Evolutionary conservation across 1,140 invertebrate genomes (phyloP), one percentile per base, ranked within the genome.

Genomic region (Cotesia typhae): DNA sequence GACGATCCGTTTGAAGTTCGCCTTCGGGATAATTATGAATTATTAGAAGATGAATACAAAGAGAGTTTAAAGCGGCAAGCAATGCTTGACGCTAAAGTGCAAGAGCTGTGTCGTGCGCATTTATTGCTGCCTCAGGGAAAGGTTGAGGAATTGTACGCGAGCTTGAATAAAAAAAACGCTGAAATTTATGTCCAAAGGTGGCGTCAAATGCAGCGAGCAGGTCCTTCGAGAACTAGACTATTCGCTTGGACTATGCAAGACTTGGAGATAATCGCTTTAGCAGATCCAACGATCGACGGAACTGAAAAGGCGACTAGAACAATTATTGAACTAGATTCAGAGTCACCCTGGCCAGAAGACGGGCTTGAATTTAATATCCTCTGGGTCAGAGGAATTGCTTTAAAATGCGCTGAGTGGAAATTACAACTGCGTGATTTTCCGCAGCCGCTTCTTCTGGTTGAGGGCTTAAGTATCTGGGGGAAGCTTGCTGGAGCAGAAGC

Each of bases 1-100:
- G 98, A 99, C 84, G 98, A 99, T 91, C 96, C 97, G 1, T 99
- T 99, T 83, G 98, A 99, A 88, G 96, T 99, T 0, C 96, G 95
- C 80, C 87, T 99, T 2, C 90, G 96, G 1, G 96, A 98, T 79
- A 99, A 98, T 84, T 99, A 97, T 84, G 97, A 98, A 81, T 87
- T 99, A 0, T 81, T 98, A 20, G 96, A 96, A 80, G 98, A 99
- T 82, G 98, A 99, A 85, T 97, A 97, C 78, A 93, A 95, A 79
- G 98, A 99, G 82, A 96, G 94, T 81, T 89, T 97, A 74, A 98
- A 98, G 82, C 87, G 98, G n/a, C 90, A 93, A 72, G 91, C 94
- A 68, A 94, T 98, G 87, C 87, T 99, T 12, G 96, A 98, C 79
- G 90, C 93, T 4, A 96, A 96, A 87, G 94, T 98, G 4, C 84